Evolutionary conservation across 2,113 vertebrate genomes (phyloP), one percentile per base, ranked within the genome.

Genomic region (Pionites leucogaster): DNA sequence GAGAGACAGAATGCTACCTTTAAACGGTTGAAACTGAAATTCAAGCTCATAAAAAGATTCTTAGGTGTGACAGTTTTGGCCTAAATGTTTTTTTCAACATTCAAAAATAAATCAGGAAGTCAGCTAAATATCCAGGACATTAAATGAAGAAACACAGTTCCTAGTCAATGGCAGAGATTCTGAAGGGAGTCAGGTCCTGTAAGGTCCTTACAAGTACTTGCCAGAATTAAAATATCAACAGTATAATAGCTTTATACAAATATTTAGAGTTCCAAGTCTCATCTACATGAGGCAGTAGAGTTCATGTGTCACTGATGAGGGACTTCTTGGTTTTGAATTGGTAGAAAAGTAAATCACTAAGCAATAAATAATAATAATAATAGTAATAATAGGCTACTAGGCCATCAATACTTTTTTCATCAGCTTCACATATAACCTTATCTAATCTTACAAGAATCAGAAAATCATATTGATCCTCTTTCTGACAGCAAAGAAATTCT

Each of bases 41-140:
- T 37, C 10, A 77, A 6, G 4, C 72, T 74, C 42, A 23, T 0
- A 0, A 22, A 24, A 68, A 62, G 1, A 31, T 28, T 6, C 10
- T 49, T 17, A 46, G 3, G 2, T 62, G 82, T 79, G n/a, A 55
- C 1, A 13, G 29, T 55, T 82, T 67, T 39, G 11, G 4, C 23
- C 8, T 42, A 67, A 71, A 29, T 18, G 3, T 6, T 9, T 92
- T 93, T 59, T 53, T 27, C 35, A 78, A 20, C 0, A 1, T 44
- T 18, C 18, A 6, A 72, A 79, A 46, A 29, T 6, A 55, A 71
- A 10, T 81, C 24, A 63, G 11, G n/a, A 87, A 60, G 29, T 28
- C 15, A 90, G 14, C 2, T 50, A 55, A 44, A 44, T 70, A 33
- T 74, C 7, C 39, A 52, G 8, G 5, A 79, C 1, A 6, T 49